A percentile compares a stretch with the other conserved stretches of the same genome.
Evolutionary conservation across 2,113 vertebrate genomes (phyloP).

Genomic region (Cairina moschata): DNA sequence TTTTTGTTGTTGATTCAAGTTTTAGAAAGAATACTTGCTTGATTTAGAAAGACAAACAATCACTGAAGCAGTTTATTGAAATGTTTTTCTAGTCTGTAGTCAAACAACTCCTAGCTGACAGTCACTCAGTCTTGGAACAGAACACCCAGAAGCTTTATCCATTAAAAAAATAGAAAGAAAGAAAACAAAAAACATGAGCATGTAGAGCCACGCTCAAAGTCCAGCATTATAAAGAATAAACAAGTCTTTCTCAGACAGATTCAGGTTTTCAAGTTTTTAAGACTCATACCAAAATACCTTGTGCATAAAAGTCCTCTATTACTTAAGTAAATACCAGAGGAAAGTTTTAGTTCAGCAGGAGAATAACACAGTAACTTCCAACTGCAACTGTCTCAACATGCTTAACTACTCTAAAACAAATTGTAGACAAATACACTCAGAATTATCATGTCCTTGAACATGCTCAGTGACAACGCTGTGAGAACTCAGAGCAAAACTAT

Average conservation of each 20-base stretch:
- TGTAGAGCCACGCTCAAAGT: background rate
- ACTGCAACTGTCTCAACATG: constrained; percentile 17
- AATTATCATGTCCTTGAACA: constrained; percentile 25
- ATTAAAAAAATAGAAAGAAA: background rate
- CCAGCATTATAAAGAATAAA: background rate
- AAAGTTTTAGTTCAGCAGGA: background rate
- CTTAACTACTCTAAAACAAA: constrained; percentile 23
- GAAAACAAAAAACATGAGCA: background rate
- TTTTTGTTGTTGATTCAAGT: too few relatives aligned
- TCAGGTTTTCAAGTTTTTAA: background rate
- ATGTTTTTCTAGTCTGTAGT: background rate
- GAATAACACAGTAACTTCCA: background rate
- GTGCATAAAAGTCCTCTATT: background rate
- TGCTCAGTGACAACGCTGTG: background rate
- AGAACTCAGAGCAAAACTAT: background rate
- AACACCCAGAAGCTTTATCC: background rate
- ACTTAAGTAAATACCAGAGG: background rate
- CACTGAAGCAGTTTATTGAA: background rate
- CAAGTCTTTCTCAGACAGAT: background rate
- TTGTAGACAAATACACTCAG: background rate
- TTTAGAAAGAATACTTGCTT: background rate
- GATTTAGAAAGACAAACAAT: background rate
- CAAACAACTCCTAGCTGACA: background rate
- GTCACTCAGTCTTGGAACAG: background rate
- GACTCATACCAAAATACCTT: background rate